phyloP scores from a whole-genome alignment of 2,797 vertebrate species.

The Esox masquinongy region DNA sequence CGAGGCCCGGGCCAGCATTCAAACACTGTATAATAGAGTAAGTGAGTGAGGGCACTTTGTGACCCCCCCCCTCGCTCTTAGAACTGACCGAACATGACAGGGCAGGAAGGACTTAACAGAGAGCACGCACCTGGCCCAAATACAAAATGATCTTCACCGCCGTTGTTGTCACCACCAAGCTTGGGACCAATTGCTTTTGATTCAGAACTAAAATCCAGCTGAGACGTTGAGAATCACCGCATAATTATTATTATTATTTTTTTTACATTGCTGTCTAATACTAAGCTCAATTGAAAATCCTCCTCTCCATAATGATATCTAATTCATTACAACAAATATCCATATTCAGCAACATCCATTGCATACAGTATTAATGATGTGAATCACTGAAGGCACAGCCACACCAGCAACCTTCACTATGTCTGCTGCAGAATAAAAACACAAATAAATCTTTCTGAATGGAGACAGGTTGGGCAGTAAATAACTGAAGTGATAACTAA shows the following conservation, averaged over 20 bases:
- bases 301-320: constrained; percentile 35
- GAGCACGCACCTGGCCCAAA: constrained; percentile 40
- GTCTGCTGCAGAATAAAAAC: constrained; percentile 27
- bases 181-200: not conserved
- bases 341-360: constrained; percentile 71
- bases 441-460: constrained; percentile 18
- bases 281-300: not conserved
- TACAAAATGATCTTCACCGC: constrained; percentile 18
- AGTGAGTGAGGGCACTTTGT: constrained; percentile 56
- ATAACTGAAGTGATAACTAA: not conserved
- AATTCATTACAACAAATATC: constrained; percentile 65
- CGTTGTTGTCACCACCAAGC: constrained; percentile 14
- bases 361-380: constrained; percentile 61
- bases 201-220: not conserved
- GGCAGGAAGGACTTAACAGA: constrained; percentile 14
- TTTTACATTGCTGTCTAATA: no score
- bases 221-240: not conserved
- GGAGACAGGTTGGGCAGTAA: not conserved
- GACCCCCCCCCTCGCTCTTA: constrained; percentile 46
- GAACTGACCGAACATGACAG: constrained; percentile 40
- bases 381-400: constrained; percentile 39
- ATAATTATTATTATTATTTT: not conserved
- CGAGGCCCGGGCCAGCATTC: constrained; percentile 64
- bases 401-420: constrained; percentile 6
- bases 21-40: constrained; percentile 74